phyloP scores from a whole-genome alignment of 2,113 vertebrate species.

The Grammomys surdaster region DNA sequence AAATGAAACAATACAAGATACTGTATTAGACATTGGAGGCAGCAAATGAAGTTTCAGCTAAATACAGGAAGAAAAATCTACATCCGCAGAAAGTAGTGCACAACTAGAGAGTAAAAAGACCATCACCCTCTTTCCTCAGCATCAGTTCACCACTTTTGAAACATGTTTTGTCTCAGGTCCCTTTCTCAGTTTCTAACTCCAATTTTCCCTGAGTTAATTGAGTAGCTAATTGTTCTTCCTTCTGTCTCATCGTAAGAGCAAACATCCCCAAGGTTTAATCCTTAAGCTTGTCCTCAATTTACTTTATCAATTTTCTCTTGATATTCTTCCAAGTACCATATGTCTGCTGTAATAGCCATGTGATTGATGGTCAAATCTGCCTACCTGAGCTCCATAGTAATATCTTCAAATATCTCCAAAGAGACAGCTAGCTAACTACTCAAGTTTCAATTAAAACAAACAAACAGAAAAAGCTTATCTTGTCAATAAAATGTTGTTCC shows the following conservation, averaged over 20 bases:
- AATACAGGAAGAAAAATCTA: neutral
- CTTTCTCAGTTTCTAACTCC: neutral
- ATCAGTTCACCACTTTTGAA: neutral
- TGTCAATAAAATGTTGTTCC: neutral
- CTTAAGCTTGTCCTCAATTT: neutral
- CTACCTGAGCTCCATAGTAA: neutral
- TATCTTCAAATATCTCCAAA: neutral
- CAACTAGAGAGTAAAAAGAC: neutral
- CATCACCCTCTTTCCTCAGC: neutral
- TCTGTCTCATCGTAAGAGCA: neutral
- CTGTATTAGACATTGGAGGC: neutral
- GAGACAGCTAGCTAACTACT: constrained; percentile 20
- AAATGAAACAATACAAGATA: neutral
- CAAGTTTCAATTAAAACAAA: constrained; percentile 47
- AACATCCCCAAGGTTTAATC: neutral
- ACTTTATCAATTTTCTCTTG: constrained; percentile 26
- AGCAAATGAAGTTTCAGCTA: neutral
- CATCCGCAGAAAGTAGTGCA: neutral
- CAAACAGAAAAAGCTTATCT: neutral
- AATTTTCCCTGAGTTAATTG: neutral
- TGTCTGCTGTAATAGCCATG: neutral
- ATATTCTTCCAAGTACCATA: constrained; percentile 17
- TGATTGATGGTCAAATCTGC: constrained; percentile 4
- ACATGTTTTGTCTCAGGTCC: neutral
- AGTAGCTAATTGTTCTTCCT: neutral